phyloP scores from a whole-genome alignment of 1,140 invertebrate species.

The Sycophaga agraensis region DNA sequence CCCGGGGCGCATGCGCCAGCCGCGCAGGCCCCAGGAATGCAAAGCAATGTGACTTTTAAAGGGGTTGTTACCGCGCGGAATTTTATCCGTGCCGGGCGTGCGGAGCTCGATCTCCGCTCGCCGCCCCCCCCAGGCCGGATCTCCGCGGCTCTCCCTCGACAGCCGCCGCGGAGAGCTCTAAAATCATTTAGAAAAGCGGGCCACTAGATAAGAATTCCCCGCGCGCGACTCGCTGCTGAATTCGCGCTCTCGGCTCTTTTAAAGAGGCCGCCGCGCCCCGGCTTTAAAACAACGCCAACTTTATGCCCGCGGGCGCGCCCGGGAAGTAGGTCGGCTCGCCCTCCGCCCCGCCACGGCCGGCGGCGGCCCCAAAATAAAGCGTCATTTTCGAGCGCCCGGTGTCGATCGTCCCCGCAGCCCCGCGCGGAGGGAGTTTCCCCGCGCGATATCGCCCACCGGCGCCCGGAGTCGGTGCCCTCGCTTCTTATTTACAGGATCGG shows the following conservation, averaged over 20 bases:
- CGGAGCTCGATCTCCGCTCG: not conserved
- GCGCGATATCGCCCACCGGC: too few species aligned
- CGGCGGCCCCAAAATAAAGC: not conserved
- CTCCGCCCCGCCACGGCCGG: not conserved
- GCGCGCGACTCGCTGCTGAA: not conserved
- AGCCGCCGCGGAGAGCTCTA: not conserved
- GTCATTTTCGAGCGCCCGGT: not conserved
- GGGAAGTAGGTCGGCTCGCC: too few species aligned
- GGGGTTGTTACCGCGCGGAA: slow-evolving; percentile 33
- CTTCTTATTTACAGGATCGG: slow-evolving; percentile 47
- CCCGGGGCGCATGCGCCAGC: too few species aligned
- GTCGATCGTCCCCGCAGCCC: too few species aligned
- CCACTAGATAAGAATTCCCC: not conserved
- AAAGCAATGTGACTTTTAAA: slow-evolving; percentile 39
- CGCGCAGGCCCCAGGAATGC: slow-evolving; percentile 23
- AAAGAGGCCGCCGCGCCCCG: too few species aligned
- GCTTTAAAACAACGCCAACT: too few species aligned
- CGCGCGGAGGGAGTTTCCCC: not conserved
- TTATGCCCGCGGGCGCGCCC: too few species aligned
- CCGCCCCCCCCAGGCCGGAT: too few species aligned
- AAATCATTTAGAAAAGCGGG: not conserved
- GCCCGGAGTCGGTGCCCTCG: slow-evolving; percentile 34
- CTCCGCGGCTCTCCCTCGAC: too few species aligned
- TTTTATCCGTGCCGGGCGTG: slow-evolving; percentile 32
- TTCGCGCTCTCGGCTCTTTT: not conserved